A percentile compares a stretch with the other conserved stretches of the same genome.
Conservation (phyloP, 2,113 vertebrate species). For the Calidris pugnax region DNA sequence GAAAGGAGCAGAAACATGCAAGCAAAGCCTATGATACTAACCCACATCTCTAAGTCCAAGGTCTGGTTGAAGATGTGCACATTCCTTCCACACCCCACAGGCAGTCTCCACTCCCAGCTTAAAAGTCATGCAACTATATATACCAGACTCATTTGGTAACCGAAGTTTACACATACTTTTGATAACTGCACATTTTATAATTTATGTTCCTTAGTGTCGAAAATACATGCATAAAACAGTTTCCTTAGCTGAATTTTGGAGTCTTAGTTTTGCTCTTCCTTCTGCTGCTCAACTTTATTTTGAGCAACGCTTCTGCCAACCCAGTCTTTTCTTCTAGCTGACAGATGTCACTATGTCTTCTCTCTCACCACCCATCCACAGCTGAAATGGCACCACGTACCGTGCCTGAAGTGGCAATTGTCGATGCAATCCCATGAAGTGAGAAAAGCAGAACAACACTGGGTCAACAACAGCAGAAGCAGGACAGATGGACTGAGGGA, state of each 20-base stretch:
- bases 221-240: neutral
- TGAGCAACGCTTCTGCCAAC: neutral
- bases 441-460: constrained; percentile 32
- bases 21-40: neutral
- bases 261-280: neutral
- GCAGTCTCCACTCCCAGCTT: neutral
- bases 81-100: neutral
- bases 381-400: neutral
- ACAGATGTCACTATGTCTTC: constrained; percentile 30
- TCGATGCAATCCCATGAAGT: neutral
- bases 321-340: constrained; percentile 2
- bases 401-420: neutral
- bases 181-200: neutral
- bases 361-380: constrained; percentile 5
- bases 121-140: neutral
- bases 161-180: neutral
- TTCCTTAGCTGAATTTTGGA: neutral
- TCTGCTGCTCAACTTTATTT: constrained; percentile 34
- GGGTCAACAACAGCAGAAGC: constrained; percentile 24
- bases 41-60: neutral
- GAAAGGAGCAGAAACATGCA: neutral
- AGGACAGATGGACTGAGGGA: constrained; percentile 56
- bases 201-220: neutral
- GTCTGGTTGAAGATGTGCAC: neutral
- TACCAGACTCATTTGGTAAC: neutral